Base-by-base conservation (phyloP, 2,888 invertebrate species). In the Teinopalpus imperialis region DNA sequence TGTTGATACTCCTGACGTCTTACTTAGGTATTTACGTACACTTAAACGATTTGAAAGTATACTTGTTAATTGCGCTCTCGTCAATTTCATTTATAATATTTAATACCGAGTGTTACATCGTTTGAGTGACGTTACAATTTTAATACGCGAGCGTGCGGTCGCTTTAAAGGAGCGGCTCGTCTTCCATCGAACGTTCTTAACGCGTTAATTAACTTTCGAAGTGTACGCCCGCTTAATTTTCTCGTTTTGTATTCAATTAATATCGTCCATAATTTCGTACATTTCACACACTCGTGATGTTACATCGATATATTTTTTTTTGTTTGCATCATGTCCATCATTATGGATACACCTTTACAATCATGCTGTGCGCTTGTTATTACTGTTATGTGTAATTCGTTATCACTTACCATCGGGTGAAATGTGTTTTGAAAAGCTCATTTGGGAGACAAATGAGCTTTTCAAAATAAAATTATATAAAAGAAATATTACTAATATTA, bases 41-140 rank as follows among this genome's bases (percentile, higher is more conserved):
- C 75, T 79, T 74, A 75, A 75, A 73, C 54, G 66, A 72, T 80
- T 79, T 69, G 81, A 82, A 83, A 85, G 80, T 70, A 66, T 74
- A 73, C 78, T 76, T 72, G 77, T 81, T 81, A 81, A 81, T 81
- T 80, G 77, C 62, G 69, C 61, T 69, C 70, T 68, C 74, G 74
- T 82, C 73, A 68, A 79, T 79, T 73, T 67, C 61, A 68, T 71
- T 64, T 70, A 61, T 68, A 68, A 72, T 76, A 71, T 74, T 71
- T 74, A 66, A 56, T 58, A 57, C 55, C 49, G 56, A 39, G 42
- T 59, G 47, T 51, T 40, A 43, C 21, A 35, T 49, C 32, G 54
- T 57, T 60, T 72, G 72, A 74, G 57, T 75, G 77, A 79, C 76
- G 69, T 67, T 73, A 71, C 69, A 70, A 72, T 71, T 69, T 76